Base-by-base conservation (phyloP, 2,888 invertebrate genomes). In the Eupithecia pulchellata region DNA sequence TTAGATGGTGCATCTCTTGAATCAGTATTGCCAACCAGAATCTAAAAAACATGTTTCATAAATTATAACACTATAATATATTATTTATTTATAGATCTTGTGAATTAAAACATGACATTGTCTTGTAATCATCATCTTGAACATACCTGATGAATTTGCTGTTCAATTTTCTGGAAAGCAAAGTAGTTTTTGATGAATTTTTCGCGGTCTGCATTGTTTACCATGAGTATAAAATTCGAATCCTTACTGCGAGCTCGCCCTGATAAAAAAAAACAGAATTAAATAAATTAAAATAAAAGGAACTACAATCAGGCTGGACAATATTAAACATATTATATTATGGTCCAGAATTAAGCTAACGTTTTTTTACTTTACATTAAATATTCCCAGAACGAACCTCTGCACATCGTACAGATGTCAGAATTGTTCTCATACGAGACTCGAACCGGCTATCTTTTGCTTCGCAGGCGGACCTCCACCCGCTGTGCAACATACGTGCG, bases 201-300 rank as follows among this genome's bases (percentile, higher is more conserved):
- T 0, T 0, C 1, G 68, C 68, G 17, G 0, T 95, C 89, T 0
- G 64, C 2, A 0, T 78, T 68, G 2, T 94, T 83, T 0, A 96
- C 78, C 79, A 97, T 84, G 30, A 97, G 87, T 0, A 95, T 90
- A 78, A 94, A 97, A 13, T 89, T 88, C n/a, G 97, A 96, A 0
- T 93, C 86, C 4, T 85, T 82, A 78, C 95, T 94, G n/a, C 97
- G 94, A 0, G 99, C 99, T 68, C 99, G 95, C 1, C 95, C 93
- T 93, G 66, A 57, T 79, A 81, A 61, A 34, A 34, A 60, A 34
- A 34, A 60, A 32, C 30, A 20, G 4, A 60, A 20, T 2, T 32
- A 1, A 20, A 29, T 27, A 17, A 2, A 9, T 52, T 47, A 3
- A 47, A 20, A 20, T n/a, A 20, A 42, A n/a, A n/a, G 42, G 2